Evolutionary conservation across 2,113 vertebrate species (phyloP), one percentile per base, ranked within the genome.

Genomic region (Crocuta crocuta): DNA sequence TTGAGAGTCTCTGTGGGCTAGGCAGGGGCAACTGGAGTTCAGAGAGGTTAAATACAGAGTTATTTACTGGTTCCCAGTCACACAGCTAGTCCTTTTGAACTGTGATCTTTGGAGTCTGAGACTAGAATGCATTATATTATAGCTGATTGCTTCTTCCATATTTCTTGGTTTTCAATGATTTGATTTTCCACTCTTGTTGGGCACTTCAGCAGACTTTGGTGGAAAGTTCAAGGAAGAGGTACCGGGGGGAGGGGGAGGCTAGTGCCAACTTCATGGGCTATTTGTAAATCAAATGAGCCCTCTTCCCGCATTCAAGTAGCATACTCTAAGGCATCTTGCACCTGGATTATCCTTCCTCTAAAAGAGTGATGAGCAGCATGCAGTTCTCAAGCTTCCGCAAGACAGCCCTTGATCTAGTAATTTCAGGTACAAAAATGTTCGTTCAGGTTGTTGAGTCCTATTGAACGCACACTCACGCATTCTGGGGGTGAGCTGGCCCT

Each of bases 281-380:
- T 83, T 43, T 87, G 76, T 61, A 48, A 85, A 68, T 68, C 33
- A 7, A 5, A 53, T 1, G 39, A 81, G 15, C 35, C 71, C 58
- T 43, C 13, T 10, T 79, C 39, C 85, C 61, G 65, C 26, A 7
- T 50, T 48, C 33, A 26, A 11, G 91, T 43, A 9, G 79, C 26
- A 33, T 5, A 33, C 16, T 26, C 43, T 28, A 19, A 19, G 2
- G 33, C 6, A 7, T n/a, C n/a, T 9, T 3, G 10, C 7, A 6
- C 45, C 61, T 26, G 28, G 43, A 26, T 10, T 70, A 21, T 50
- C 19, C 24, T 43, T 65, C 24, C 50, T 63, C 15, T 43, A 2
- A 55, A 71, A 79, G 13, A 78, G 7, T 4, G 12, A 45, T 9
- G 4, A 82, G 21, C 50, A 53, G 26, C 23, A 12, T 0, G 0